Base-by-base conservation (phyloP, 1,140 invertebrate genomes). In the Magallana gigas region DNA sequence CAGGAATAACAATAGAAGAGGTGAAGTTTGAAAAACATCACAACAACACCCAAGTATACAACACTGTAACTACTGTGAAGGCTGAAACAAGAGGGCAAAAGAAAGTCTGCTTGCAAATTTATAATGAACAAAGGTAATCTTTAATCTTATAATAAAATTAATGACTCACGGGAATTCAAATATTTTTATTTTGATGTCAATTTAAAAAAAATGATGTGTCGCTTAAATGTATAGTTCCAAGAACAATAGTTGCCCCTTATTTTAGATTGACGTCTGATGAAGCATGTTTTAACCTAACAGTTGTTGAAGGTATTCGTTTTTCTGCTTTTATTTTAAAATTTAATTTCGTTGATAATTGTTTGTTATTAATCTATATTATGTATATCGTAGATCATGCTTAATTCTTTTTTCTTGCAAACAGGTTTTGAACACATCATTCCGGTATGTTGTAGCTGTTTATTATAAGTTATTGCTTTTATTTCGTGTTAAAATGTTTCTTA, bases 31-130 rank as follows among this genome's bases (percentile, higher is more conserved):
- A n/a, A 7, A 71, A 71, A 23, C 23, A 36, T 23, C 18, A 6
- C 1, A 71, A 71, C 18, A 71, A 11, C 12, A 29, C 68, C 6
- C 68, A 71, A 9, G 36, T 29, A 11, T 71, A 71, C 12, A 18
- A 71, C 12, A 1, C 68, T 8, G 36, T 11, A 5, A 71, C 68
- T 8, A 8, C 36, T 9, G 36, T 71, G 0, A 71, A 71, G 68
- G 68, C 68, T 71, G 68, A 71, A 23, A 29, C n/a, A 1, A 71
- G 18, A 0, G 68, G 68, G 7, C 68, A 71, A 0, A 71, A 71
- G 68, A 71, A 71, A 71, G 68, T 71, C 0, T 71, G 68, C 68
- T 9, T 71, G n/a, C 68, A 71, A 29, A 71, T 71, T 71, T 71
- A 71, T 23, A 71, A 71, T 36, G 68, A 71, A 71, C n/a, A 71